phyloP scores from a whole-genome alignment of 1,140 invertebrate species.

The Pseudomyrmex gracilis region DNA sequence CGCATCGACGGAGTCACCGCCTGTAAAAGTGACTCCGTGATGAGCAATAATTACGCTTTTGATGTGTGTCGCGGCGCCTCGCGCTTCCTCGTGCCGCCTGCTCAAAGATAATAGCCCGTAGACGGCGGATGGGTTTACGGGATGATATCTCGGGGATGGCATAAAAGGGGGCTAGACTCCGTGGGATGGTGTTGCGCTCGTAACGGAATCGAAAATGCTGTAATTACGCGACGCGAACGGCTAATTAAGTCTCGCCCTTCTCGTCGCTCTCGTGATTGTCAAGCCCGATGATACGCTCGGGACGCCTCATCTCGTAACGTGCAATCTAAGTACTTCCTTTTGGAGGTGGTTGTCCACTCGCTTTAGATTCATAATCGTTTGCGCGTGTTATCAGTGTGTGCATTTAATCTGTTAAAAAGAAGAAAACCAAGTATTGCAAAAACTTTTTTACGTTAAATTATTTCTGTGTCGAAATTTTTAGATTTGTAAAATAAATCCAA shows the following conservation, averaged over 20 bases:
- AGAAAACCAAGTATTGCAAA: not conserved
- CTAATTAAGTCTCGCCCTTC: conserved; percentile 57
- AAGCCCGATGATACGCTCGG: not conserved
- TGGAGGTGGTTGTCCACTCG: not conserved
- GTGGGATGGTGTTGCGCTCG: conserved; percentile 24
- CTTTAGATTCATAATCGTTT: not conserved
- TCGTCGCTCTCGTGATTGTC: conserved; percentile 3
- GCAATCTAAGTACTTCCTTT: not conserved
- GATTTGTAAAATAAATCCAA: too few species aligned
- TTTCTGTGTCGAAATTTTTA: too few species aligned
- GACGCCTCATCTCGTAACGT: conserved; percentile 28
- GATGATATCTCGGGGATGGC: conserved; percentile 14
- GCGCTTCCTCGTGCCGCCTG: conserved; percentile 58
- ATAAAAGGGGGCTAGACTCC: conserved; percentile 33
- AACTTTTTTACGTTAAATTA: not conserved
- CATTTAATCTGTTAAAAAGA: too few species aligned
- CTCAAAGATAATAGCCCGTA: conserved; percentile 18
- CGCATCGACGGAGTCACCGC: not conserved
- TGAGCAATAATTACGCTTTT: conserved; percentile 72
- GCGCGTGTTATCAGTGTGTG: too few species aligned
- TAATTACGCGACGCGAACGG: conserved; percentile 38
- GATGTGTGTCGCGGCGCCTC: conserved; percentile 75
- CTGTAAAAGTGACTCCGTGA: conserved; percentile 65
- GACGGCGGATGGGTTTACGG: conserved; percentile 31
- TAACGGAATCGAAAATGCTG: conserved; percentile 55